Conservation (phyloP, 2,797 vertebrate species). For the Benthosema pterotum region DNA sequence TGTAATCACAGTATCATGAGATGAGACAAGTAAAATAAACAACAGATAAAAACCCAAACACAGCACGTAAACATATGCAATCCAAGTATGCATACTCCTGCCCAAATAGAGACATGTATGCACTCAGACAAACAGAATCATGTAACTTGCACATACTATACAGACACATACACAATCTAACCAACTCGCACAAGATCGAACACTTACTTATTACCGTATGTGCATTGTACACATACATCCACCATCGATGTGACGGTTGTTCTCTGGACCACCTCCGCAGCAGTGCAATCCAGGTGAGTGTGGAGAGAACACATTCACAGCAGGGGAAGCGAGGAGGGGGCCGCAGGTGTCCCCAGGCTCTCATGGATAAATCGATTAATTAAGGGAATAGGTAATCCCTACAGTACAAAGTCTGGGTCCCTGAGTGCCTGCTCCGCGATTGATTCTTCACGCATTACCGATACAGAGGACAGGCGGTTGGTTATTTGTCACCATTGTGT, state of each 20-base stretch:
- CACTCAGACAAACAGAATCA: background rate
- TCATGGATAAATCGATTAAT: slow-evolving; percentile 53
- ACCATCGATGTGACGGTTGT: slow-evolving; percentile 9
- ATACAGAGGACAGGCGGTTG: slow-evolving; percentile 20
- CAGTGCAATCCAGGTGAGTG: slow-evolving; percentile 35
- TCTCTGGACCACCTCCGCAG: background rate
- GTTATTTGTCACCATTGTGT: slow-evolving; percentile 37
- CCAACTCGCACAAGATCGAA: background rate
- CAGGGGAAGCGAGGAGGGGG: slow-evolving; percentile 3
- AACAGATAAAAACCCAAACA: no score
- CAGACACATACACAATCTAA: slow-evolving; percentile 3
- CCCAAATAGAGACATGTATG: background rate
- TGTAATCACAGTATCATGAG: no score
- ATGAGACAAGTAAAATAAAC: no score
- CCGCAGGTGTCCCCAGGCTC: slow-evolving; percentile 55
- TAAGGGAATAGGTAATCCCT: slow-evolving; percentile 56
- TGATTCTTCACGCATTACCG: slow-evolving; percentile 41
- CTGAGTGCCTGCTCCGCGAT: slow-evolving; percentile 36
- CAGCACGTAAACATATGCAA: no score
- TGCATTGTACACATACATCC: background rate
- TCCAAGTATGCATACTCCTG: no score
- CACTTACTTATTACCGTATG: background rate
- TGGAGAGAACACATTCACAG: slow-evolving; percentile 10
- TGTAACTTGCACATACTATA: slow-evolving; percentile 14
- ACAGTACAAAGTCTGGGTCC: slow-evolving; percentile 24